A percentile compares a stretch with the other conserved stretches of the same genome.
Conservation (phyloP, 2,888 invertebrate species). For the Eupeodes latifasciatus region DNA sequence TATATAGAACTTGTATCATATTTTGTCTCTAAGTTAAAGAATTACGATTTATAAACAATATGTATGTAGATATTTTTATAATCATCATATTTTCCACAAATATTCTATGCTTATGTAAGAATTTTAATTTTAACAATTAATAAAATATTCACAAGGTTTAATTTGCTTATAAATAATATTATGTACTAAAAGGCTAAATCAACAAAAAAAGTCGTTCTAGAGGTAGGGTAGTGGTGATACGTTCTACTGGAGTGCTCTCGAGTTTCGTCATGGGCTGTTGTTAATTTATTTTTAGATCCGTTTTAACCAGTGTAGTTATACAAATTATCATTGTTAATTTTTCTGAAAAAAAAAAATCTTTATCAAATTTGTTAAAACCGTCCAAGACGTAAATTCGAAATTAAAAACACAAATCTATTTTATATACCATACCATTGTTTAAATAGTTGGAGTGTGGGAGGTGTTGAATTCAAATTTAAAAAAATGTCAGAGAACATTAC, state of each 20-base stretch:
- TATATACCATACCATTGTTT: too few species aligned
- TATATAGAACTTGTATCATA: too few species aligned
- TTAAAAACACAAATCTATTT: too few species aligned
- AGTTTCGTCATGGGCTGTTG: not conserved
- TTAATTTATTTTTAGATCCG: not conserved
- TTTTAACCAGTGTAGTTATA: not conserved
- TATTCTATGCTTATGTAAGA: too few species aligned
- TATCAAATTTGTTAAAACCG: too few species aligned
- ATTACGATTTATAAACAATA: not conserved
- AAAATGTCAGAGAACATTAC: too few species aligned
- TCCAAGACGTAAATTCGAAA: too few species aligned
- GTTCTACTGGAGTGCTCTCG: not conserved
- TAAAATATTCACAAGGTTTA: not conserved
- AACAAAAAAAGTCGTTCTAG: not conserved
- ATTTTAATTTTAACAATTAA: not conserved
- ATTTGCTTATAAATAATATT: not conserved
- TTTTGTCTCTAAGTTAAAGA: not conserved
- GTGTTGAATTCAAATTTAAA: too few species aligned
- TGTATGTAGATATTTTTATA: not conserved
- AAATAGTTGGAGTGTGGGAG: too few species aligned
- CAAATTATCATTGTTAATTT: too few species aligned
- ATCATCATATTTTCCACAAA: not conserved
- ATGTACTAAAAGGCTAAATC: not conserved
- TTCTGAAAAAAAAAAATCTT: too few species aligned
- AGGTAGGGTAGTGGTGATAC: not conserved